phyloP scores from a whole-genome alignment of 2,797 vertebrate species.

The Glossophaga mutica region DNA sequence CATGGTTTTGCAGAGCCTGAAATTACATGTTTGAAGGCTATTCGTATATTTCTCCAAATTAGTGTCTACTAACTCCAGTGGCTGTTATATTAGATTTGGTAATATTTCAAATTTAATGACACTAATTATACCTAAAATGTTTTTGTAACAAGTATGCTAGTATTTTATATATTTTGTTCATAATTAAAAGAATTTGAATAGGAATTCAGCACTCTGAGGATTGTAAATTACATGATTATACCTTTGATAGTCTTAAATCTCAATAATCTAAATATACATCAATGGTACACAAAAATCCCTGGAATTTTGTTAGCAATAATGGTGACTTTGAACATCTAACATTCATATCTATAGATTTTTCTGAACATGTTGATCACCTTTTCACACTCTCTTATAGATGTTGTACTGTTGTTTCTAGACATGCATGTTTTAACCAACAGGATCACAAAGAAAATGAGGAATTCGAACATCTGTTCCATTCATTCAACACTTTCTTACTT shows the following conservation, averaged over 20 bases:
- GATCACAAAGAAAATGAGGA: not conserved
- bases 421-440: not conserved
- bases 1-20: not conserved
- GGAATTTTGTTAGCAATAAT: slow-evolving; percentile 35
- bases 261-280: not conserved
- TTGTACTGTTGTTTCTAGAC: not conserved
- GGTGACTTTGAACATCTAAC: not conserved
- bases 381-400: not conserved
- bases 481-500: not conserved
- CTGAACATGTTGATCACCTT: not conserved
- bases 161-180: slow-evolving; percentile 58
- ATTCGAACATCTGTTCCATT: not conserved
- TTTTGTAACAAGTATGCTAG: slow-evolving; percentile 65
- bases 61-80: slow-evolving; percentile 42
- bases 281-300: not conserved
- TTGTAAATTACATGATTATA: slow-evolving; percentile 67
- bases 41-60: slow-evolving; percentile 46
- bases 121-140: slow-evolving; percentile 68
- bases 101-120: slow-evolving; percentile 69
- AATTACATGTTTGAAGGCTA: slow-evolving; percentile 50
- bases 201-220: slow-evolving; percentile 41
- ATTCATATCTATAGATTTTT: not conserved
- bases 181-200: slow-evolving; percentile 67
- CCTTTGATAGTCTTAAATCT: slow-evolving; percentile 37
- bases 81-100: slow-evolving; percentile 58